Base-by-base conservation (phyloP, 2,113 vertebrate species). In the Arothron firmamentum region DNA sequence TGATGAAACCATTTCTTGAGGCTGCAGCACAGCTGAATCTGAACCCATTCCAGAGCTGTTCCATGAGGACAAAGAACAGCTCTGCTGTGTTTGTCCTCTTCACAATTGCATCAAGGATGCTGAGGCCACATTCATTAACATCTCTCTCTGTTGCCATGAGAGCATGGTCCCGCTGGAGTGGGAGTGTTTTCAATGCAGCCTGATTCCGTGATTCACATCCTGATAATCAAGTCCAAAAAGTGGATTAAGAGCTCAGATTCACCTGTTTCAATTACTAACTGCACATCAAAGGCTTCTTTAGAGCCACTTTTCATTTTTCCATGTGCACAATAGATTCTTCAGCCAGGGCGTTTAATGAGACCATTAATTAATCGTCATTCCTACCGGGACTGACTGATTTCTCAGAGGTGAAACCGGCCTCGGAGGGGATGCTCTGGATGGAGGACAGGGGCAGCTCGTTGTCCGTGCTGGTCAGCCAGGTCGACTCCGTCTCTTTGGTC, bases 401-500 rank as follows among this genome's bases (percentile, higher is more conserved):
- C 67, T 92, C 90, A 0, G 85, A 83, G 4, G 67, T 1, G 1
- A 88, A 90, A 59, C 84, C 70, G 14, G 62, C 69, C 34, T 90
- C 89, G 0, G 86, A 91, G 17, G 86, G 80, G 65, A 92, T 90
- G 84, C 85, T 90, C 56, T 91, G 90, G 62, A 92, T 92, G 77
- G 91, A 90, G 20, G 91, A 92, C 72, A 92, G 84, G 0, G 91
- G 90, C 28, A 92, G 84, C 16, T 92, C 91, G 0, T 87, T 76
- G 74, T 92, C 91, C 0, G 91, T 92, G 85, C 87, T 89, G 6
- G 89, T 89, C 77, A 92, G 80, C 91, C 91, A 92, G 0, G 91
- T 92, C 1, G 91, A 92, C 75, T 92, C 91, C 0, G 91, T 92
- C 67, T 92, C 91, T 67, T 92, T 92, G 53, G 91, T 92, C 91